Evolutionary conservation across 2,113 vertebrate species (phyloP), one percentile per base, ranked within the genome.

Genomic region (Actenoides hombroni): DNA sequence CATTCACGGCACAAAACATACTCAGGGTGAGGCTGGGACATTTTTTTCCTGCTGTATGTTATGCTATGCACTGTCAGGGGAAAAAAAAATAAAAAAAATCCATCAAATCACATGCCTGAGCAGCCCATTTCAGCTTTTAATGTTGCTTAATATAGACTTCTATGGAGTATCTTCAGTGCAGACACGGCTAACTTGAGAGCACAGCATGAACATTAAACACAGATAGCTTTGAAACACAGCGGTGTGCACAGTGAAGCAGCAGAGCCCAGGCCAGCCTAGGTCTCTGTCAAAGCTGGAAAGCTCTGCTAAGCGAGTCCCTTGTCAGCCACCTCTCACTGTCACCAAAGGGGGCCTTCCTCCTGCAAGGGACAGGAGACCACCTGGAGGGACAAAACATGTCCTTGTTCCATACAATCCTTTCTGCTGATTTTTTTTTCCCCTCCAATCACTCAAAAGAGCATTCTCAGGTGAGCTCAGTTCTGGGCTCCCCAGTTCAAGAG

Each of bases 71-170:
- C 6, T 5, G 37, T 69, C 78, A 80, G 85, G 46, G 19, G 10
- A 46, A 46, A 46, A 46, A 46, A 19, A 46, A 46, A 20, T 46
- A 28, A 53, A 40, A 57, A 83, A 63, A 94, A 83, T 69, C 79
- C 40, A 65, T 73, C 85, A 69, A 83, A 93, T 92, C 11, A 37
- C 28, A 46, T 1, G 13, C 61, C 60, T 14, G n/a, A 91, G 74
- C 84, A 81, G 71, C 74, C 67, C 5, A 10, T 8, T 95, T n/a
- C 28, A 44, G 78, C 84, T 93, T 88, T 88, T 95, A 57, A 49
- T 39, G 71, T 39, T 73, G 59, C 94, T 90, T 93, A 90, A 95
- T 76, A 78, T 11, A 74, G 79, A 83, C 90, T 96, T 93, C 71
- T 70, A 20, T 90, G 87, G 71, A 90, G 68, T 16, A 35, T 56